Evolutionary conservation across 2,113 vertebrate genomes (phyloP), one percentile per base, ranked within the genome.

Genomic region (Saguinus midas): DNA sequence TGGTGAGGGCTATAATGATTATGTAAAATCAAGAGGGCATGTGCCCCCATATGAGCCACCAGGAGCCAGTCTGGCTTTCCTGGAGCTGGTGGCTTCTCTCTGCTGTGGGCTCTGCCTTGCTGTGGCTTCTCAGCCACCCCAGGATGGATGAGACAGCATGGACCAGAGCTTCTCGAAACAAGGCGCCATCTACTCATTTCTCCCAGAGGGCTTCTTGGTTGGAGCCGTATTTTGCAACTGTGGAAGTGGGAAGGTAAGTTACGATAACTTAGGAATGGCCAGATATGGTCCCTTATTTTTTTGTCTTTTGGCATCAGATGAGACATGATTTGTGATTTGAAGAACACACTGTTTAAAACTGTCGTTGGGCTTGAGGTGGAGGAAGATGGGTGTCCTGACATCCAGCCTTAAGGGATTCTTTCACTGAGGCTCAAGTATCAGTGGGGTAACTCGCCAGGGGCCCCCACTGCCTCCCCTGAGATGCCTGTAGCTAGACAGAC

Each of bases 111-210:
- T 1, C 73, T 27, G 40, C 73, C 14, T 18, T 2, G 6, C 16
- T 14, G 6, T 6, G 8, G 45, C 35, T 1, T 9, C 1, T 23
- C 45, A 9, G 20, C 40, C 78, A 55, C 10, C 23, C 6, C 6
- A 35, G 7, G 0, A 0, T 2, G 43, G 35, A 4, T 4, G 1
- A n/a, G 5, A 16, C 0, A 3, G 13, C 4, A n/a, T 3, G 2
- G 29, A 4, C 6, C 45, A 0, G 0, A 6, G 55, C 21, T 3
- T 9, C 45, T 40, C 25, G 4, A 23, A 1, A 40, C 3, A 12
- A 90, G 55, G 18, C 27, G 10, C n/a, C 29, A 3, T 6, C 18
- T 12, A 66, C 68, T 17, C 35, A 5, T 8, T 57, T n/a, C 40
- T 52, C 50, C 48, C 52, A 8, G 43, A 52, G 52, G n/a, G 25